Percentiles rank a stretch among this genome's conserved stretches.
phyloP scores from a whole-genome alignment of 2,888 invertebrate species.

The Xanthostigma xanthostigma region DNA sequence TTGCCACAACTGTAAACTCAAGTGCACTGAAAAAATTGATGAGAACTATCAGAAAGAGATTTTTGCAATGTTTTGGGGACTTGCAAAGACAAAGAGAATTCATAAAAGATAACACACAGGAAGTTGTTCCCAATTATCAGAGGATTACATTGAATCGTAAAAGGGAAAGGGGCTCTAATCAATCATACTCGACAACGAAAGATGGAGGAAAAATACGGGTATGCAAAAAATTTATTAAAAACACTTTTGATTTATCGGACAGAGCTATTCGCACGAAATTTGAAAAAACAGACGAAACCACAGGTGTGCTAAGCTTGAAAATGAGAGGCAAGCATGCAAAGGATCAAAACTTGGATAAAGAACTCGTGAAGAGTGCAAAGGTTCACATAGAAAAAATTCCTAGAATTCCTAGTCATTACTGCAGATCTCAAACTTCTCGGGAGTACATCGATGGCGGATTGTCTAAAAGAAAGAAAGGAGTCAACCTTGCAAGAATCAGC shows the following conservation, averaged over 20 bases:
- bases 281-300: conserved; percentile 4
- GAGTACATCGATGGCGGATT: conserved; percentile 6
- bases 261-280: conserved; percentile 6
- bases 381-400: conserved; percentile 10
- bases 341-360: conserved; percentile 7
- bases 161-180: conserved; percentile 5
- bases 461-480: conserved; percentile 4
- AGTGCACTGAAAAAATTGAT: conserved; percentile 5
- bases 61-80: conserved; percentile 4
- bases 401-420: conserved; percentile 9
- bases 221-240: conserved; percentile 6
- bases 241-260: conserved; percentile 6
- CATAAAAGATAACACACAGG: conserved; percentile 4
- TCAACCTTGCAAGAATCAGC: conserved; percentile 4
- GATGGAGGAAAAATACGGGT: conserved; percentile 7
- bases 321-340: conserved; percentile 7
- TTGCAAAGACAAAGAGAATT: conserved; percentile 5
- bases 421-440: conserved; percentile 7
- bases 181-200: conserved; percentile 6
- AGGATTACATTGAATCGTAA: conserved; percentile 4
- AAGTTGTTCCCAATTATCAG: conserved; percentile 4
- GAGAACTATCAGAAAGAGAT: conserved; percentile 4
- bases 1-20: conserved; percentile 5
- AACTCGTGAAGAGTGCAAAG: conserved; percentile 6
- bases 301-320: conserved; percentile 6